Evolutionary conservation across 2,888 invertebrate species (phyloP), one percentile per base, ranked within the genome.

Genomic region (Scelioninae gen. 2): DNA sequence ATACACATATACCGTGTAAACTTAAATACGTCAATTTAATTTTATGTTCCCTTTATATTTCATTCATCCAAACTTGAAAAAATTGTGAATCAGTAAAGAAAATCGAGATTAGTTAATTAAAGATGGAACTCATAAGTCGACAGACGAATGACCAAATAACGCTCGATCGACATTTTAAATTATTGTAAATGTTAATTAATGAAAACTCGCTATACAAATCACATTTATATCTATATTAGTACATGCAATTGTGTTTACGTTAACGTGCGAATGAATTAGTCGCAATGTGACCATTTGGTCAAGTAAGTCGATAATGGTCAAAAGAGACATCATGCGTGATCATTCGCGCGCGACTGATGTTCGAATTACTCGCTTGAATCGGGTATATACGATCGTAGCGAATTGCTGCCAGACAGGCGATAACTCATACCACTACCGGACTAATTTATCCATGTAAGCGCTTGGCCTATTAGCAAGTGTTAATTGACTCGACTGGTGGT

Each of bases 341-440:
- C 80, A 75, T 78, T 81, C 80, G 78, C 79, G 81, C 81, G 81
- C 82, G 83, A 82, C 81, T 81, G 80, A 82, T 79, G 83, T 80
- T 80, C 79, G 81, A 82, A 83, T 81, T 78, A 81, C 73, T 68
- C 70, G 76, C 74, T 74, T 73, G 75, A 69, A 77, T 77, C 77
- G 76, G 74, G 74, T 76, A 65, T 73, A 69, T 78, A 79, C 77
- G 78, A 78, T 79, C 79, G 78, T 78, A 78, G 76, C 81, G 78
- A 82, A 82, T 82, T 43, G 70, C 69, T 60, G 57, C 48, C 63
- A 46, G 46, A 45, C 67, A 60, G 50, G 57, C 67, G 60, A 70
- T 71, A 76, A 61, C 73, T 65, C 63, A 65, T 63, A 75, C 71
- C 61, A 75, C 48, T 67, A 53, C 52, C 46, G 48, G 61, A 64